Base-by-base conservation (phyloP, 37 sponge, comb jelly and placozoan species). In the Axinella damicornis region DNA sequence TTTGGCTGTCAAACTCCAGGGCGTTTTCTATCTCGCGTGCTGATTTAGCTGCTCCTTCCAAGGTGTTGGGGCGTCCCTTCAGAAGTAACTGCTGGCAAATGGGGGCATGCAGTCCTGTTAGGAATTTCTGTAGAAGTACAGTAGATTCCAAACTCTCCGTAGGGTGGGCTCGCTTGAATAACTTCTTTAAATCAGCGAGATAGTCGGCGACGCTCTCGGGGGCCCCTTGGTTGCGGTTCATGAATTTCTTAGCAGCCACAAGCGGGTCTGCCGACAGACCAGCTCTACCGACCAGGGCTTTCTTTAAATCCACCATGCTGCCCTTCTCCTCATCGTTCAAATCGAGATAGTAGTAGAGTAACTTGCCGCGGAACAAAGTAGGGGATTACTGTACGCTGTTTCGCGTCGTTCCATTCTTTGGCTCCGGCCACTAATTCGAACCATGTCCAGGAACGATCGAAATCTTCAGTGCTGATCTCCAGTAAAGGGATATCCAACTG, bases 391-490 rank as follows among this genome's bases (percentile, higher is more conserved):
- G 67, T 22, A 20, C 22, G 57, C 28, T 84, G 85, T 56, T 84
- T 84, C 21, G 67, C 85, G 28, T 62, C 85, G 32, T 84, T 35
- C 85, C 85, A 84, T 25, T 84, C 72, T 57, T 84, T 84, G 34
- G 85, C 77, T 52, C 33, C 55, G 38, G 85, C 67, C 1, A 76
- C 85, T 9, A 84, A 37, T 38, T 84, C 72, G 56, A 84, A 84
- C 20, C 77, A 34, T 28, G 72, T 84, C 85, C 76, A 84, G 9
- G 66, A 28, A 21, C 68, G 38, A 13, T 61, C 24, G 37, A 84
- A 76, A 17, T 84, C 77, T 24, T 84, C 76, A 41, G 32, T 53
- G 19, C 32, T 38, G 30, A 84, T 62, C 34, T 84, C 85, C 27
- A 38, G 85, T 22, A 76, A 59, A 0, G 85, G 67, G 25, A 75